Conservation (phyloP, 1,140 invertebrate species). For the Cydia amplana region DNA sequence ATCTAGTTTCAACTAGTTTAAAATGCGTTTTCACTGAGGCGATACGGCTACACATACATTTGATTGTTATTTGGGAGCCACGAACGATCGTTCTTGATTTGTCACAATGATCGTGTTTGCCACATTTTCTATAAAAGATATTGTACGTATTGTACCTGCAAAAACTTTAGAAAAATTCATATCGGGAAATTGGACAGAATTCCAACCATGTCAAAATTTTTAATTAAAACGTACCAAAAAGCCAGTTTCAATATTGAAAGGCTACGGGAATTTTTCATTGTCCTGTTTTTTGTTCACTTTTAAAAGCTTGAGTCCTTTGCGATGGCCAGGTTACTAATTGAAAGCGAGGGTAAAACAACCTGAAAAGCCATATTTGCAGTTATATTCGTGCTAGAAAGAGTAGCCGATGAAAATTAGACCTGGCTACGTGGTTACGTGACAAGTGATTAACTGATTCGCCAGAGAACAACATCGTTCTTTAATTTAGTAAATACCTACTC, state of each 20-base stretch:
- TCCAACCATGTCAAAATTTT: not conserved
- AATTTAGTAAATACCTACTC: too few species aligned
- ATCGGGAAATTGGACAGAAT: not conserved
- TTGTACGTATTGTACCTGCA: too few species aligned
- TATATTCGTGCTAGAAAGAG: not conserved
- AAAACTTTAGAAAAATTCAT: not conserved
- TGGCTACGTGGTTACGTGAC: not conserved
- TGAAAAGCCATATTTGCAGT: not conserved
- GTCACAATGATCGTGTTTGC: too few species aligned
- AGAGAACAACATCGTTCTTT: not conserved
- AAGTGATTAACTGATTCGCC: not conserved
- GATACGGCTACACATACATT: too few species aligned
- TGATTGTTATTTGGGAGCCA: too few species aligned
- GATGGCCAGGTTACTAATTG: conserved; percentile 20
- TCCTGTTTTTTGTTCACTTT: conserved; percentile 3
- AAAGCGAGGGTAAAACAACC: conserved; percentile 22
- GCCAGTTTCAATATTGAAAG: not conserved
- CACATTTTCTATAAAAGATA: too few species aligned
- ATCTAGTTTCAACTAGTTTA: too few species aligned
- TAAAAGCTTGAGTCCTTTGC: conserved; percentile 5
- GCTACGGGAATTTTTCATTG: not conserved
- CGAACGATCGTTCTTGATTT: too few species aligned
- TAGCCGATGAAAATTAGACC: not conserved
- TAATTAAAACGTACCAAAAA: not conserved
- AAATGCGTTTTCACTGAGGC: too few species aligned